Base-by-base conservation (phyloP, 2,888 invertebrate species). In the Ormyrus thymus region DNA sequence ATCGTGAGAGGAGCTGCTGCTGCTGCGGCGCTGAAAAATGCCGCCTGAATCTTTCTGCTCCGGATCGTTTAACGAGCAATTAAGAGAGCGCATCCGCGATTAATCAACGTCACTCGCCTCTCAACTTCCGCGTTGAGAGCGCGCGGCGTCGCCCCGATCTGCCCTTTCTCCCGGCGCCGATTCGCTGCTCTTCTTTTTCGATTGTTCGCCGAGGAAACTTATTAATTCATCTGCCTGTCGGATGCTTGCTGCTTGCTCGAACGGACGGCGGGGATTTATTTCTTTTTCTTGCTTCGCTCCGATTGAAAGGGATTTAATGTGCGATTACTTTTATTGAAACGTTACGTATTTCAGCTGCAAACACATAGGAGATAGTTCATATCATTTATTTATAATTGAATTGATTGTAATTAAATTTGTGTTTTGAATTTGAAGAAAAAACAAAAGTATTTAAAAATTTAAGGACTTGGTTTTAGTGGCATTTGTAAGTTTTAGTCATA, bases 71-170 rank as follows among this genome's bases (percentile, higher is more conserved):
- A 78, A 72, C 77, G 77, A 72, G 77, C 77, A 71, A 77, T 77
- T 65, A 77, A 77, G 51, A 51, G 64, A 51, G 43, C 29, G 10
- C 72, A 59, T 53, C 59, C 45, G 66, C 72, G 77, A 78, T 78
- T 72, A 78, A 78, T 78, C 77, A 78, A 70, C 65, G 77, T 78
- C 72, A 61, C 66, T 78, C 72, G 13, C 10, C 59, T 61, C 43
- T 68, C 15, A 61, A 72, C 72, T 66, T 64, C 29, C 77, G 65
- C 13, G 46, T 72, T 78, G 46, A 64, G 65, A 77, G 65, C 65
- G 45, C 59, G 43, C 56, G 56, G 13, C 56, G 29, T 29, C 29
- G 29, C 65, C 58, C 53, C 69, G 55, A 55, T 62, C 56, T 55
- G 55, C 50, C 68, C 9, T 76, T 53, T 61, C 53, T 15, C 50